Evolutionary conservation across 2,797 vertebrate genomes (phyloP).

Genomic region (Cyclura pinguis): DNA sequence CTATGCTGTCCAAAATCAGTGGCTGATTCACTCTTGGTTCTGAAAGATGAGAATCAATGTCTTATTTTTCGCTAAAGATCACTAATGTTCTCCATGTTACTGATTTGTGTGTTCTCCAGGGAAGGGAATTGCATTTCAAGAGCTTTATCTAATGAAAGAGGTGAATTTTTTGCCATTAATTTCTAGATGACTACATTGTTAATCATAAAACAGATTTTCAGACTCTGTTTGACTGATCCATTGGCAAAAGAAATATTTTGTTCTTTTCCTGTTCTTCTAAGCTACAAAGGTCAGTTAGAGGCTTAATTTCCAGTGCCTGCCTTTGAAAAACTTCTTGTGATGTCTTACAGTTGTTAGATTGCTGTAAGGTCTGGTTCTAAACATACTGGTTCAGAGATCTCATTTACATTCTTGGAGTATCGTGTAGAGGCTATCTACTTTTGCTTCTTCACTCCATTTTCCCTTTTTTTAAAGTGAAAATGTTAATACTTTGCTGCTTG

Average conservation of each 20-base stretch:
- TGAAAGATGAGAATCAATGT: background rate
- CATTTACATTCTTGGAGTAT: conserved; percentile 9
- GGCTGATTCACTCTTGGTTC: background rate
- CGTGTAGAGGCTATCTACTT: background rate
- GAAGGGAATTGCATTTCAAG: background rate
- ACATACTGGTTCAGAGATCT: conserved; percentile 37
- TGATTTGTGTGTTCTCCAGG: background rate
- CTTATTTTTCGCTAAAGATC: background rate
- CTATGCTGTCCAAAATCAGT: background rate
- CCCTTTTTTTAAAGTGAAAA: background rate
- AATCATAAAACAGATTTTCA: background rate
- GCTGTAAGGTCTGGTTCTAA: conserved; percentile 12
- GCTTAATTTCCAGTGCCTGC: conserved; percentile 28
- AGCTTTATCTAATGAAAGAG: background rate
- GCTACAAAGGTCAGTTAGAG: background rate
- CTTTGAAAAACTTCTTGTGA: conserved; percentile 29
- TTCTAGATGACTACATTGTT: background rate
- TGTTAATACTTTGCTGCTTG: background rate
- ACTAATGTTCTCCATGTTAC: background rate
- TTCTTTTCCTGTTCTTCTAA: background rate
- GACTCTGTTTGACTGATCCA: background rate
- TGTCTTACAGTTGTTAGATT: conserved; percentile 40
- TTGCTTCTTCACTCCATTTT: conserved; percentile 59
- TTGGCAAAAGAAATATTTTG: background rate
- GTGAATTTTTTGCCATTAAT: background rate